phyloP scores from a whole-genome alignment of 2,888 invertebrate genomes.

The Bruchidius siliquastri region DNA sequence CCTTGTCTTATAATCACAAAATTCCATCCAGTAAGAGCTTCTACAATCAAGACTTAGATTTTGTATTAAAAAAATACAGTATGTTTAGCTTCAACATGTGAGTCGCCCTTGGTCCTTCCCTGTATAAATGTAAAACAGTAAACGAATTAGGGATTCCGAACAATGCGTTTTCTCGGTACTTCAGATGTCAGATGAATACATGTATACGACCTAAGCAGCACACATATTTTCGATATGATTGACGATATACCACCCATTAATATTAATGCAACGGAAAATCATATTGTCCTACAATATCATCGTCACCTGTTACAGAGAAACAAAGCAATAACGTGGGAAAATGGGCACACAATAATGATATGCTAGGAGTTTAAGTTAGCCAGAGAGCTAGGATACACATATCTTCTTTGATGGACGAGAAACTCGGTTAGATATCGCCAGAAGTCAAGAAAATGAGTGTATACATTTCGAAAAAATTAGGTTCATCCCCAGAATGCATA shows the following conservation, averaged over 20 bases:
- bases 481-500: too few species aligned
- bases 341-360: neutral
- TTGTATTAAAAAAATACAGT: too few species aligned
- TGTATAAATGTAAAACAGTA: neutral
- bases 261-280: neutral
- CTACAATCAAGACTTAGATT: too few species aligned
- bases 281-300: neutral
- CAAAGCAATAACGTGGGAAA: neutral
- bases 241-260: neutral
- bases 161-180: neutral
- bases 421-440: too few species aligned
- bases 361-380: neutral
- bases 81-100: too few species aligned
- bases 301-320: neutral
- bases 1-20: too few species aligned
- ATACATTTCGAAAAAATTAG: too few species aligned
- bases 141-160: neutral
- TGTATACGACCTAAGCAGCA: neutral
- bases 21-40: too few species aligned
- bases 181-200: neutral
- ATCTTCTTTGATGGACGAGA: too few species aligned
- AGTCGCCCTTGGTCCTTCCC: neutral
- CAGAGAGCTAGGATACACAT: neutral
- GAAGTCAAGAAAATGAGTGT: too few species aligned
- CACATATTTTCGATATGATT: neutral